Evolutionary conservation across 2,113 vertebrate genomes (phyloP).

Genomic region (Rhynchopsitta pachyrhyncha): DNA sequence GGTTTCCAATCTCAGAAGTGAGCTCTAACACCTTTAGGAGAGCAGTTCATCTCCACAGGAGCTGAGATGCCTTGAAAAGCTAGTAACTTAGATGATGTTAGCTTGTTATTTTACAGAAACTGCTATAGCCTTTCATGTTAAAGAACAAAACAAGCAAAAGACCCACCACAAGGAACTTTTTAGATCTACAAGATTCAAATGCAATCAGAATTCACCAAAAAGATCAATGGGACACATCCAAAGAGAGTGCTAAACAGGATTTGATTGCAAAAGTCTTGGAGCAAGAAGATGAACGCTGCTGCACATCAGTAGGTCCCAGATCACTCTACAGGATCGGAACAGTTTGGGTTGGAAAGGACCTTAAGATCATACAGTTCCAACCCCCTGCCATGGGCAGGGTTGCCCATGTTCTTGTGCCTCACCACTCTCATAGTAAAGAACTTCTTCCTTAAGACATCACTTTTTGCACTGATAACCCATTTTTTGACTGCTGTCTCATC

Average conservation of each 20-base stretch:
- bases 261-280: neutral
- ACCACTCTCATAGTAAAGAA: neutral
- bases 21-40: neutral
- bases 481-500: neutral
- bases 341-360: neutral
- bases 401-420: neutral
- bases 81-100: neutral
- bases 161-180: fast-evolving
- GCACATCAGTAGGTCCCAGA: neutral
- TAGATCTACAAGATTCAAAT: neutral
- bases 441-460: neutral
- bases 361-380: neutral
- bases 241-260: neutral
- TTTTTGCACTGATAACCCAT: neutral
- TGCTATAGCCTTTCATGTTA: neutral
- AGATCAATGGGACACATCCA: neutral
- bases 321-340: neutral
- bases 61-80: neutral
- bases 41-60: neutral
- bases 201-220: neutral
- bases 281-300: neutral
- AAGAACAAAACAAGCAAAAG: neutral
- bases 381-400: neutral
- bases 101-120: neutral
- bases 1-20: neutral